Evolutionary conservation across 2,888 invertebrate species (phyloP).

Genomic region (Nomada fucata): DNA sequence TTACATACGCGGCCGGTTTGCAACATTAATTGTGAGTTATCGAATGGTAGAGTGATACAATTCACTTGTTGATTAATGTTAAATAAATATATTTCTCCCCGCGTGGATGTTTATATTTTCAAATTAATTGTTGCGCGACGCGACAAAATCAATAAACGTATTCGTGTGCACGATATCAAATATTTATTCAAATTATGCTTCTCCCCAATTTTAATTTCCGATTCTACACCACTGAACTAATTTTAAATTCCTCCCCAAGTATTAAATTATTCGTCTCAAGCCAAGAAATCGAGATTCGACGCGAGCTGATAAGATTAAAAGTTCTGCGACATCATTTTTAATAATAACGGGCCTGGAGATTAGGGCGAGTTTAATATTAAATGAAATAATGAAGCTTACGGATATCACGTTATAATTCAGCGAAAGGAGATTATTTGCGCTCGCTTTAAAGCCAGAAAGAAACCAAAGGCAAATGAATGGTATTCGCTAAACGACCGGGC

Average conservation of each 20-base stretch:
- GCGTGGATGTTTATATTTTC: no score
- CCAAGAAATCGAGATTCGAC: slow-evolving; percentile 1
- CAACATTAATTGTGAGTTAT: no score
- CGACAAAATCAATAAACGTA: no score
- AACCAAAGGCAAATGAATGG: neutral
- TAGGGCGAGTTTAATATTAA: slow-evolving; percentile 19
- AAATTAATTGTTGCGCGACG: no score
- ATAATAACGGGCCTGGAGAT: slow-evolving; percentile 8
- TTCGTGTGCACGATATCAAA: no score
- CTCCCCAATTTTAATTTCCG: no score
- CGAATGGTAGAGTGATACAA: no score
- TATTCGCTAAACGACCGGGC: neutral
- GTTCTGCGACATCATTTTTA: slow-evolving; percentile 8
- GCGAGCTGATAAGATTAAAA: slow-evolving; percentile 14
- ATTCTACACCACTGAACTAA: neutral
- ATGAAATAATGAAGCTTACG: neutral
- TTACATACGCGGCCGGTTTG: no score
- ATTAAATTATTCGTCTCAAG: slow-evolving; percentile 12
- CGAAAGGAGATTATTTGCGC: neutral
- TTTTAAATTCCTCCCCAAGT: neutral
- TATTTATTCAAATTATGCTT: no score
- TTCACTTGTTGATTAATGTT: no score
- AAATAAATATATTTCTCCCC: no score
- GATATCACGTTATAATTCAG: neutral
- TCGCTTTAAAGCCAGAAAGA: neutral